These are phyloP conservation scores for Drosophila nannoptera DNA, from an alignment of 1,140 invertebrate species.

Conservation along the genomic window DNA sequence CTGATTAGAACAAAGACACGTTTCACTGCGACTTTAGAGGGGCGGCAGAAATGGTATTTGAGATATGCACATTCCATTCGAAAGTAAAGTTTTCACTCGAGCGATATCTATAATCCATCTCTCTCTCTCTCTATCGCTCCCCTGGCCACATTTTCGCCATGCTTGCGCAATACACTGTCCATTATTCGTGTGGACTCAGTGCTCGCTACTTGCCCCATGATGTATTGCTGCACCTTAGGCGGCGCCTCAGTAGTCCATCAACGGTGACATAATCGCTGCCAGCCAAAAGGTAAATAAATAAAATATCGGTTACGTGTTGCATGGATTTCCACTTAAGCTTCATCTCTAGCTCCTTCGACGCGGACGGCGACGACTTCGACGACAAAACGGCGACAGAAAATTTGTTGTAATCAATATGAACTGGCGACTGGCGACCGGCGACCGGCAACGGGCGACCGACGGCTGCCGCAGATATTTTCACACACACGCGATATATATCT, in stretches of 20 bases:
- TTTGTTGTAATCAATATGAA: conserved; percentile 78
- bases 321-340: conserved; percentile 28
- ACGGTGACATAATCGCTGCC: conserved; percentile 14
- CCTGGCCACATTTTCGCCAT: too few relatives aligned
- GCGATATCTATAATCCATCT: too few relatives aligned
- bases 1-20: conserved; percentile 12
- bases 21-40: background rate
- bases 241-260: background rate
- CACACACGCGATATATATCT: conserved; percentile 40
- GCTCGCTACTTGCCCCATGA: too few relatives aligned
- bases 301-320: conserved; percentile 38
- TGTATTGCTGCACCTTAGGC: conserved; percentile 14
- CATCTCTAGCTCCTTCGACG: conserved; percentile 23
- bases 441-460: conserved; percentile 47
- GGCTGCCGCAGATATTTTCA: conserved; percentile 69
- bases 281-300: conserved; percentile 11
- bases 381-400: conserved; percentile 69
- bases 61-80: too few relatives aligned
- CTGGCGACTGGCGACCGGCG: conserved; percentile 55
- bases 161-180: too few relatives aligned
- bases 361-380: conserved; percentile 24
- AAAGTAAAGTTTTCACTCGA: too few relatives aligned
- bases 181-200: too few relatives aligned
- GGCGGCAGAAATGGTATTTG: background rate
- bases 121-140: too few relatives aligned